Evolutionary conservation across 2,888 invertebrate species (phyloP).

Genomic region (Nomada flava): DNA sequence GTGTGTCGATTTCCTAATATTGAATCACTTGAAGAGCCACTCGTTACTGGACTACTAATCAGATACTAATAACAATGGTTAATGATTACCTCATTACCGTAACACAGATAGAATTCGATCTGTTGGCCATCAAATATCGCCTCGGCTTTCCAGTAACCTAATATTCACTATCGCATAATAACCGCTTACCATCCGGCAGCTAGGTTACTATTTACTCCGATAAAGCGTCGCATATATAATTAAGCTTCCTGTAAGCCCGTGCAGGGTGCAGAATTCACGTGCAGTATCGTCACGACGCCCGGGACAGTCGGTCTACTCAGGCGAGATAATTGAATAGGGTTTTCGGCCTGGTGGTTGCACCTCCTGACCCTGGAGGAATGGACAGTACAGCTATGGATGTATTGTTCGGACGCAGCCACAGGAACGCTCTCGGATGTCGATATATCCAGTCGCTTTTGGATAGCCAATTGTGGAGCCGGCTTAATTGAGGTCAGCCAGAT

Average conservation of each 20-base stretch:
- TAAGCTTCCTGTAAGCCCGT: conserved; percentile 58
- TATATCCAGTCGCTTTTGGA: conserved; percentile 61
- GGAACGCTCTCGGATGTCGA: conserved; percentile 78
- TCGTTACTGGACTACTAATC: neutral
- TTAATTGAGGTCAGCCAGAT: conserved; percentile 78
- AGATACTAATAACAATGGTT: neutral
- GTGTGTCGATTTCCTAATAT: no score
- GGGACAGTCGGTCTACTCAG: conserved; percentile 74
- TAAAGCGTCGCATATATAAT: conserved; percentile 64
- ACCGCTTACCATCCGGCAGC: conserved; percentile 32
- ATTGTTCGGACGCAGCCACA: conserved; percentile 78
- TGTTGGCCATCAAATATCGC: conserved; percentile 34
- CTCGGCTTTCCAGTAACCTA: conserved; percentile 47
- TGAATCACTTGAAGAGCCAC: neutral
- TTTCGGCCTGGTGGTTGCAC: conserved; percentile 71
- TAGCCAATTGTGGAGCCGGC: conserved; percentile 75
- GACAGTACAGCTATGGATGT: conserved; percentile 67
- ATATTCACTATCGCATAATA: conserved; percentile 54
- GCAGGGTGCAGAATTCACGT: conserved; percentile 50
- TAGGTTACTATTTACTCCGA: conserved; percentile 56
- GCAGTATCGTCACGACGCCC: conserved; percentile 61
- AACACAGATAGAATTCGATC: conserved; percentile 32
- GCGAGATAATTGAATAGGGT: conserved; percentile 79
- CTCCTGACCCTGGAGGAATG: conserved; percentile 71
- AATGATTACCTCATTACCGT: conserved; percentile 29